These are phyloP conservation scores for Galemys pyrenaicus DNA, from an alignment of 2,113 vertebrate species.

Conservation along the genomic window DNA sequence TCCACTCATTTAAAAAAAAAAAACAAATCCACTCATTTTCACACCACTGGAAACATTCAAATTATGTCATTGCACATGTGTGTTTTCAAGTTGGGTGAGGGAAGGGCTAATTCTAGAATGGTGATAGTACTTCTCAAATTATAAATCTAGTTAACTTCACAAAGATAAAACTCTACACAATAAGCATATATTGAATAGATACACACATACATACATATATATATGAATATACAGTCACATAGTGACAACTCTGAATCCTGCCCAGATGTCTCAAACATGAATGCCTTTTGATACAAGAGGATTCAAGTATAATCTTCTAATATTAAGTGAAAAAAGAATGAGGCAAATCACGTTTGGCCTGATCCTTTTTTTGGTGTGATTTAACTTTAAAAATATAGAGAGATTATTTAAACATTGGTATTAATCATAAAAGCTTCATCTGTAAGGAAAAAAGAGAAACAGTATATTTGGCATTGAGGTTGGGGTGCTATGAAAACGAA, in stretches of 20 bases:
- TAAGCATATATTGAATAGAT: background rate
- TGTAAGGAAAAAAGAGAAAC: constrained; percentile 5
- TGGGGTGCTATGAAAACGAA: background rate
- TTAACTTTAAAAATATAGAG: constrained; percentile 25
- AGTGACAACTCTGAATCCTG: constrained; percentile 26
- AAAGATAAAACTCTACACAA: constrained; percentile 33
- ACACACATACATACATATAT: background rate
- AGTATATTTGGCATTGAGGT: background rate
- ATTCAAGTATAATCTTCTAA: constrained; percentile 30
- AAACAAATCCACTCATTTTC: constrained; percentile 29
- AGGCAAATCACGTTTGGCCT: background rate
- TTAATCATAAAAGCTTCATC: constrained; percentile 17
- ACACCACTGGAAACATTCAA: constrained; percentile 22
- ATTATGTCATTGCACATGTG: background rate
- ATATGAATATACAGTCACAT: background rate
- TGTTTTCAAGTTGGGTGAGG: background rate
- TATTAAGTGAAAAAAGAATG: constrained; percentile 17
- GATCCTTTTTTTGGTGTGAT: constrained; percentile 13
- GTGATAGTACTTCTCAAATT: constrained; percentile 19
- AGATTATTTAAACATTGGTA: constrained; percentile 2
- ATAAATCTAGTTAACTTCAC: constrained; percentile 27
- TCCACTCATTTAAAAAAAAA: background rate
- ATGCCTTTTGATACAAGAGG: constrained; percentile 24
- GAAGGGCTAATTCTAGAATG: background rate
- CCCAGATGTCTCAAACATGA: constrained; percentile 12